Base-by-base conservation (phyloP, 2,888 invertebrate genomes). In the Sepioteuthis lessoniana region DNA sequence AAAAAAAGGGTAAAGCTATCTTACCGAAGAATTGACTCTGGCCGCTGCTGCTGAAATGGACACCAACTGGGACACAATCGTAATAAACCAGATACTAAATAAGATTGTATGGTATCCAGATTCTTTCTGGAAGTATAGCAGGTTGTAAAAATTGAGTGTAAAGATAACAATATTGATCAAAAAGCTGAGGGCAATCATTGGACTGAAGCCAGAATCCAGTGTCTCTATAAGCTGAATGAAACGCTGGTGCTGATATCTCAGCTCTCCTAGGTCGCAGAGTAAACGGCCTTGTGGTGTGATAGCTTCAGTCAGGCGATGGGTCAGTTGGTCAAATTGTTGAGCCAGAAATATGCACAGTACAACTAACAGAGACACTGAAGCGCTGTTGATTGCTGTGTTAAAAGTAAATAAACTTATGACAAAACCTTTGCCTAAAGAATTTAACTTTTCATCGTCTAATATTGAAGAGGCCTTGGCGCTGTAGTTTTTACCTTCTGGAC, bases 111-210 rank as follows among this genome's bases (percentile, higher is more conserved):
- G 92, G 42, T 92, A 92, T n/a, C 92, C 92, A 10, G 92, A 47
- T 92, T 38, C 47, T n/a, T 46, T 47, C 21, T 92, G 92, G 92
- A 92, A 92, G 38, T 47, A 92, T n/a, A 92, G 3, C 46, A 92
- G 10, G 92, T 92, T 92, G 46, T 92, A 92, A 35, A 92, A 92
- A n/a, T 92, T 92, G 92, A 92, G 92, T 21, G 92, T 47, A 28
- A 92, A 92, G 0, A 92, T 47, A 46, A 42, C 47, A 92, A 92
- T 92, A 31, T 92, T 47, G 0, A 47, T 47, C 16, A 92, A 31
- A 35, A 92, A 92, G 19, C 19, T 47, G 47, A 92, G 35, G 19
- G 92, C 92, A 0, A 92, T 92, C n/a, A 42, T 31, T 28, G 42
- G 42, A 42, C 46, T 92, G 92, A 92, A 92, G 19, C 46, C 42